Percentiles rank a stretch among this genome's conserved stretches.
Conservation (phyloP, 2,888 invertebrate genomes). For the Lacanobia wlatinum region DNA sequence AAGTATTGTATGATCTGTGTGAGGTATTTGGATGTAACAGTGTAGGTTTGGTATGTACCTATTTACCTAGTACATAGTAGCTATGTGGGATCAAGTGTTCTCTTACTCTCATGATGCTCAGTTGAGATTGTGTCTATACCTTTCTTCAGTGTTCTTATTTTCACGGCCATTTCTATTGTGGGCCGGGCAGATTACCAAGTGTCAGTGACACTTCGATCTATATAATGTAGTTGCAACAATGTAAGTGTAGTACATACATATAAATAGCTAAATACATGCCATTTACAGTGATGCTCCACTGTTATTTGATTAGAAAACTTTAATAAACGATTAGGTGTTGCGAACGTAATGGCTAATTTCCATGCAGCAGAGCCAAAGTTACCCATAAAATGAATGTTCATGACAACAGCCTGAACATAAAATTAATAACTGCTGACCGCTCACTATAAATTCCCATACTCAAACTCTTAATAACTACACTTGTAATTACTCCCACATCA, state of each 20-base stretch:
- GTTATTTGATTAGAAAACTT: neutral
- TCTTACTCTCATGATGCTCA: conserved; percentile 6
- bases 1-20: conserved; percentile 51
- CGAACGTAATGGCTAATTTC: conserved; percentile 4
- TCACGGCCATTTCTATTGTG: conserved; percentile 48
- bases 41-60: neutral
- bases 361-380: neutral
- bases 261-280: neutral
- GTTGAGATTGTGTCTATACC: neutral
- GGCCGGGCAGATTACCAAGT: conserved; percentile 45
- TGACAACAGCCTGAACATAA: neutral
- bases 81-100: neutral
- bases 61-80: neutral
- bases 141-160: conserved; percentile 21
- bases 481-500: conserved; percentile 18
- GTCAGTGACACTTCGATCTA: conserved; percentile 36
- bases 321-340: too few relatives aligned
- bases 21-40: conserved; percentile 33
- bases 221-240: conserved; percentile 26
- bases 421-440: conserved; percentile 1
- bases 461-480: conserved; percentile 17
- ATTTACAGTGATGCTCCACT: neutral
- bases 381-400: conserved; percentile 5
- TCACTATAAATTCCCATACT: conserved; percentile 3
- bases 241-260: neutral